These are phyloP conservation scores for Hypomecis punctinalis DNA, from an alignment of 2,888 invertebrate species.

Conservation along the genomic window DNA sequence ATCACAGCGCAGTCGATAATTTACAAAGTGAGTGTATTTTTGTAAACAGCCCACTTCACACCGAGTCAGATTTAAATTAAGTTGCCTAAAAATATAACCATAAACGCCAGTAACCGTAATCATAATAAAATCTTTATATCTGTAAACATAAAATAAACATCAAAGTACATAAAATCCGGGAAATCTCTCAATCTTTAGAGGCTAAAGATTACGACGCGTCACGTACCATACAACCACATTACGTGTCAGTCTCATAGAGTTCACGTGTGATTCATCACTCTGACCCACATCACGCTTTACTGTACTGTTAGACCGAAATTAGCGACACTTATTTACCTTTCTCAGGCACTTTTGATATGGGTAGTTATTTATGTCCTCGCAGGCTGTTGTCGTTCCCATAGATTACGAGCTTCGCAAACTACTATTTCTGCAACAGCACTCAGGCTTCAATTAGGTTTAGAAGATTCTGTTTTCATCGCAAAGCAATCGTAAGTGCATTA, in stretches of 20 bases:
- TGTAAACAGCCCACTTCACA: no score
- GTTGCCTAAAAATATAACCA: not conserved
- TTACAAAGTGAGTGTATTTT: no score
- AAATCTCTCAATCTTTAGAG: slow-evolving; percentile 44
- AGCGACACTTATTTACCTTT: slow-evolving; percentile 46
- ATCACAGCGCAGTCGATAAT: no score
- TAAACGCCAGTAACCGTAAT: slow-evolving; percentile 1
- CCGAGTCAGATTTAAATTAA: not conserved
- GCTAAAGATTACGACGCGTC: slow-evolving; percentile 58
- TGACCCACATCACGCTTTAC: slow-evolving; percentile 68
- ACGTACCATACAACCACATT: slow-evolving; percentile 64
- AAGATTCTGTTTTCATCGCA: slow-evolving; percentile 47
- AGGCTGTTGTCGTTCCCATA: slow-evolving; percentile 17
- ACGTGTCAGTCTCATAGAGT: slow-evolving; percentile 55
- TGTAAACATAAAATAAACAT: slow-evolving; percentile 36
- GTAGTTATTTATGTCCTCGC: slow-evolving; percentile 35
- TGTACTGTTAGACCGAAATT: slow-evolving; percentile 56
- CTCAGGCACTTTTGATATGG: slow-evolving; percentile 43
- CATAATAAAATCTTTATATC: slow-evolving; percentile 19
- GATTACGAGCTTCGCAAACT: slow-evolving; percentile 18
- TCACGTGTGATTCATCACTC: slow-evolving; percentile 69
- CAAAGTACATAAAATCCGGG: slow-evolving; percentile 29
- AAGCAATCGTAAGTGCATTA: slow-evolving; percentile 61
- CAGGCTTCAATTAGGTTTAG: slow-evolving; percentile 29
- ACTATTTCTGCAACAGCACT: slow-evolving; percentile 20